These are phyloP conservation scores for Bimastos eiseni DNA, from an alignment of 2,888 invertebrate genomes.

Conservation along the genomic window DNA sequence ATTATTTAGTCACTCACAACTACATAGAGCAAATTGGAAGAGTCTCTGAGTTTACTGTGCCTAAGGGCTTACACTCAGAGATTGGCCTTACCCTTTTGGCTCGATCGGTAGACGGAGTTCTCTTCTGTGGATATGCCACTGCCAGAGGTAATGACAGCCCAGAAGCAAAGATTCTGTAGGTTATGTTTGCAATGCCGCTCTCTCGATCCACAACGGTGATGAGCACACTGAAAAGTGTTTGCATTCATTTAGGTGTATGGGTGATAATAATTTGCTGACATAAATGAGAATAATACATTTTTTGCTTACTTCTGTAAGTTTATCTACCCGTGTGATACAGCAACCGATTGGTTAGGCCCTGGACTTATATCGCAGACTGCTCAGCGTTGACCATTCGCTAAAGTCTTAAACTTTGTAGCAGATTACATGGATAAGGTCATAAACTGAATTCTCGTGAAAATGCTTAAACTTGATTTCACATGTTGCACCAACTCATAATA, in stretches of 20 bases:
- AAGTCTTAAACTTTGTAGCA: not conserved
- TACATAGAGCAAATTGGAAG: not conserved
- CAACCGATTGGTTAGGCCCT: too few relatives aligned
- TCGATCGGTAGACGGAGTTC: not conserved
- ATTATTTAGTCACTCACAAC: too few relatives aligned
- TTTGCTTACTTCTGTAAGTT: too few relatives aligned
- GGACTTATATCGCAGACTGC: not conserved
- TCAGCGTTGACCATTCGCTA: not conserved
- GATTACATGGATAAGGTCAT: not conserved
- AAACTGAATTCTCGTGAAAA: not conserved
- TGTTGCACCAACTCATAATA: not conserved
- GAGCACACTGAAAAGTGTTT: not conserved
- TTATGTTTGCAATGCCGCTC: not conserved
- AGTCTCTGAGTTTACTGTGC: not conserved
- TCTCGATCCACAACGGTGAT: not conserved
- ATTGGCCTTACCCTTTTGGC: not conserved
- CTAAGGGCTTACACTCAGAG: not conserved
- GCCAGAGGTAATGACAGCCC: not conserved
- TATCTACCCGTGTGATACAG: too few relatives aligned
- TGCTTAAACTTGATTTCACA: too few relatives aligned
- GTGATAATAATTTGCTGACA: too few relatives aligned
- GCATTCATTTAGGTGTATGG: not conserved
- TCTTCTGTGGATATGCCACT: not conserved
- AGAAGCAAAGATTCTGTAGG: not conserved
- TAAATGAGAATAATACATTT: too few relatives aligned